Evolutionary conservation across 2,113 vertebrate species (phyloP).

Genomic region (Progne subis): DNA sequence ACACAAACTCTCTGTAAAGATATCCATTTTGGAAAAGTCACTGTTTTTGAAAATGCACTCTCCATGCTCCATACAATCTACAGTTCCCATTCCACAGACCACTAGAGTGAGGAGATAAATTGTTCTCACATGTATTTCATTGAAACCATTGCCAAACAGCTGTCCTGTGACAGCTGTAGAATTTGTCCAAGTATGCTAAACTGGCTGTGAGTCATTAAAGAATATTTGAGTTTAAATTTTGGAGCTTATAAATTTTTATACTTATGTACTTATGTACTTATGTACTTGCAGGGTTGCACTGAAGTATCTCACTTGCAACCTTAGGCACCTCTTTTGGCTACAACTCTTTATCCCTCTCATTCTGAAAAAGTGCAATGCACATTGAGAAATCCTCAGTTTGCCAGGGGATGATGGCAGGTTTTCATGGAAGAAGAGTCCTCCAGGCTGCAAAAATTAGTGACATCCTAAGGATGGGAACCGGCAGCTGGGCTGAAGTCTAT

Average conservation of each 20-base stretch:
- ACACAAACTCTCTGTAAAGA: rapidly evolving
- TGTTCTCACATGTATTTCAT: background rate
- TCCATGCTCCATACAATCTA: background rate
- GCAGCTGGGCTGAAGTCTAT: background rate
- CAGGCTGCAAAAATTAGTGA: background rate
- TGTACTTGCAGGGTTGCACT: background rate
- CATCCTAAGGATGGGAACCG: background rate
- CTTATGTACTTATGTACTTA: background rate
- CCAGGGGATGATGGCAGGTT: background rate
- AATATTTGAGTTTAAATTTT: background rate
- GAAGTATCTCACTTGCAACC: background rate
- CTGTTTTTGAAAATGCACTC: background rate
- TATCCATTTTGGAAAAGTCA: background rate
- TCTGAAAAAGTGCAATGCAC: background rate
- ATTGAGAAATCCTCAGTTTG: background rate
- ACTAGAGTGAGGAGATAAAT: background rate
- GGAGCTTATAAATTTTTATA: background rate
- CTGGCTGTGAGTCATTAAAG: background rate
- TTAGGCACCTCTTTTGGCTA: background rate
- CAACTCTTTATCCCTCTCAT: background rate
- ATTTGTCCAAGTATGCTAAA: background rate
- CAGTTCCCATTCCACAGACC: background rate
- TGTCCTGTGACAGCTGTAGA: background rate
- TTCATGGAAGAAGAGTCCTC: background rate
- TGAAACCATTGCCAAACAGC: background rate